phyloP scores from a whole-genome alignment of 2,113 vertebrate species.

The Anarhynchus alexandrinus region DNA sequence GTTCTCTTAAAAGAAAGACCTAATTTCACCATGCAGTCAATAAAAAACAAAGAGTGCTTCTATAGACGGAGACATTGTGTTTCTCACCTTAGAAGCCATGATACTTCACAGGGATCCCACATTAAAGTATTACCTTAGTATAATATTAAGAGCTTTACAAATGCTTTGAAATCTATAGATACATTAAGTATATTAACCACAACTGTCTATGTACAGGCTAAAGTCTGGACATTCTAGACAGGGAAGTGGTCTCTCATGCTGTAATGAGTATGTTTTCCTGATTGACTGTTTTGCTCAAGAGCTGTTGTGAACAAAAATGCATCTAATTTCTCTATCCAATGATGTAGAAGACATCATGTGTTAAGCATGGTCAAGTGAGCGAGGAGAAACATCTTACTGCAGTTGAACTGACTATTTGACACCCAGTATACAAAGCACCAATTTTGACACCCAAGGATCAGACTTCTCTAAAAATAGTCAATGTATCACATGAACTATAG shows the following conservation, averaged over 20 bases:
- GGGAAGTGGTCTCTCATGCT: background rate
- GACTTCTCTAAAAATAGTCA: background rate
- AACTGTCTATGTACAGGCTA: background rate
- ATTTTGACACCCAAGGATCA: background rate
- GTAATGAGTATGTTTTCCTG: background rate
- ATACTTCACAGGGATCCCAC: background rate
- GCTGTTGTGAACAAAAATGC: background rate
- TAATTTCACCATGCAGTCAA: background rate
- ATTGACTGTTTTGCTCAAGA: background rate
- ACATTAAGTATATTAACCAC: background rate
- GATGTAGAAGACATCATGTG: background rate
- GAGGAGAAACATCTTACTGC: background rate
- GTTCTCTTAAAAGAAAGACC: background rate
- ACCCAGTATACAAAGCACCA: background rate
- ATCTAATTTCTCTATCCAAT: background rate
- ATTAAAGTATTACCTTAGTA: background rate
- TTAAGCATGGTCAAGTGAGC: background rate
- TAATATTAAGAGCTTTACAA: background rate
- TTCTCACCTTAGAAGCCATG: background rate
- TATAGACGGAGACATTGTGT: background rate
- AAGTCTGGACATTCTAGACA: background rate
- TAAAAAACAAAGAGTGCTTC: background rate
- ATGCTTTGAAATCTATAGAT: background rate
- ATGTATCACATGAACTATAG: background rate
- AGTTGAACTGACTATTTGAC: background rate